phyloP scores from a whole-genome alignment of 2,113 vertebrate genomes.

The Amia ocellicauda region DNA sequence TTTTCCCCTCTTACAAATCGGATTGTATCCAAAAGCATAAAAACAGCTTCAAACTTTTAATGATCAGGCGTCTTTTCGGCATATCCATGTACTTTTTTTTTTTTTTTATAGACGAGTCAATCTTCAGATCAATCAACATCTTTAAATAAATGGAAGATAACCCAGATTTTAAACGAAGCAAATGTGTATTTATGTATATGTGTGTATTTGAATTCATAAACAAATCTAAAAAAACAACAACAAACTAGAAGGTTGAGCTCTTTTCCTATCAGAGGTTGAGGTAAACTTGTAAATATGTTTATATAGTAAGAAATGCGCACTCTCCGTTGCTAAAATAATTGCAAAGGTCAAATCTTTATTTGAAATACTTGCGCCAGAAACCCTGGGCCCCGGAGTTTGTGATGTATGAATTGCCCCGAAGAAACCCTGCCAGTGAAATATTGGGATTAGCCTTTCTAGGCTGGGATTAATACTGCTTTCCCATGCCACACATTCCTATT shows the following conservation, averaged over 20 bases:
- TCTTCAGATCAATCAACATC: too few relatives aligned
- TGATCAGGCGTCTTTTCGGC: constrained; percentile 22
- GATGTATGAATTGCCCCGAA: constrained; percentile 48
- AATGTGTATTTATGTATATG: too few relatives aligned
- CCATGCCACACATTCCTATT: constrained; percentile 49
- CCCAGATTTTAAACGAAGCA: not conserved
- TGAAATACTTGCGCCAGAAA: not conserved
- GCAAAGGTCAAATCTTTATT: too few relatives aligned
- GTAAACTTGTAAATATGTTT: too few relatives aligned
- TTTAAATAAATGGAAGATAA: too few relatives aligned
- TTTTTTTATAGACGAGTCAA: constrained; percentile 15
- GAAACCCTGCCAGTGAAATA: constrained; percentile 59
- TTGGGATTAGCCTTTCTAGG: constrained; percentile 66
- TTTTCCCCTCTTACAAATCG: constrained; percentile 20
- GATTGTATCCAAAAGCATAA: constrained; percentile 28
- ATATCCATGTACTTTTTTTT: too few relatives aligned
- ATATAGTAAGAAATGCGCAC: too few relatives aligned
- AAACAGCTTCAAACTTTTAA: constrained; percentile 25
- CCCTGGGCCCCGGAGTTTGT: constrained; percentile 16
- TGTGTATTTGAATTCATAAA: too few relatives aligned
- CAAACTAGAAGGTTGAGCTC: too few relatives aligned
- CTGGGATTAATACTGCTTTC: constrained; percentile 61
- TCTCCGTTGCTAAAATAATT: too few relatives aligned
- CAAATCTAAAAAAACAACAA: too few relatives aligned
- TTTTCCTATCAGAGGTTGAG: too few relatives aligned